phyloP scores from a whole-genome alignment of 1,140 invertebrate genomes.

The Magallana gigas region DNA sequence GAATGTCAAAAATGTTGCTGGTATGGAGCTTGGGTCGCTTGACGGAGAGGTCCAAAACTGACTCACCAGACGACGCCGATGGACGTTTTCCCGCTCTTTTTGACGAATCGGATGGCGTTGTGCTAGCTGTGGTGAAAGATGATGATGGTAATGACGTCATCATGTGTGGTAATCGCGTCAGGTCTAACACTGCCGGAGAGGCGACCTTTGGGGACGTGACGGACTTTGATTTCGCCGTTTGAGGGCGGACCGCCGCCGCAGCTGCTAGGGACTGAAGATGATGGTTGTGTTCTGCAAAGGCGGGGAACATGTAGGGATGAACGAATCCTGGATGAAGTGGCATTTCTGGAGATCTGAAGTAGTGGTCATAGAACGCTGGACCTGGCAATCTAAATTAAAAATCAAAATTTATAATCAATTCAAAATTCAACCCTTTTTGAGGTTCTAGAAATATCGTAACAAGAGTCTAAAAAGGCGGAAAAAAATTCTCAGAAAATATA shows the following conservation, averaged over 20 bases:
- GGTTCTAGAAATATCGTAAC: too few species aligned
- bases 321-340: constrained; percentile 41
- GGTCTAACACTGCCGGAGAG: constrained; percentile 33
- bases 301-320: constrained; percentile 45
- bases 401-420: neutral
- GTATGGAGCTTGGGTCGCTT: constrained; percentile 6
- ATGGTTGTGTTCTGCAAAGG: constrained; percentile 20
- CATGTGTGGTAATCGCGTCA: constrained; percentile 23
- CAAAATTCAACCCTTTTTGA: neutral
- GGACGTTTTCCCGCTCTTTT: constrained; percentile 11
- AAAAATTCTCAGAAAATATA: too few species aligned
- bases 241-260: neutral
- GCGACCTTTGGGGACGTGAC: constrained; percentile 10
- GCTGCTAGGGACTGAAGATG: constrained; percentile 14
- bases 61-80: neutral
- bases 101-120: neutral
- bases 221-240: constrained; percentile 23
- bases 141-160: neutral
- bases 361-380: constrained; percentile 41
- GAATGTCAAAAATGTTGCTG: constrained; percentile 11
- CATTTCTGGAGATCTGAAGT: constrained; percentile 45
- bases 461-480: too few species aligned
- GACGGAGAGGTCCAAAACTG: constrained; percentile 11
- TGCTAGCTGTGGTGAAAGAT: neutral
- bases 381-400: constrained; percentile 27